Evolutionary conservation across 2,113 vertebrate species (phyloP).

Genomic region (Morone saxatilis): DNA sequence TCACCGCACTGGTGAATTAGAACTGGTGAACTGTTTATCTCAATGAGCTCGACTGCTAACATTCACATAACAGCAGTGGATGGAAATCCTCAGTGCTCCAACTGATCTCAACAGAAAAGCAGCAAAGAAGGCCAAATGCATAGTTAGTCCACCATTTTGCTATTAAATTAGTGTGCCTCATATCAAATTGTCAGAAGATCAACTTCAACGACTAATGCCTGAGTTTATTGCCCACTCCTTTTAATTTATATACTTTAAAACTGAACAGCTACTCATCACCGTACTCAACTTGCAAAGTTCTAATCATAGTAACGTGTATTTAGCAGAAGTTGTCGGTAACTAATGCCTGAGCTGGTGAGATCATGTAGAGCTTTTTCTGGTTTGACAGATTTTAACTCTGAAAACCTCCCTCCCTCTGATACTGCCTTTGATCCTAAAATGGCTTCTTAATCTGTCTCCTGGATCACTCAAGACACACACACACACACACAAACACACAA

Average conservation of each 20-base stretch:
- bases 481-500: not conserved
- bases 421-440: conserved; percentile 61
- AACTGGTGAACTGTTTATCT: not conserved
- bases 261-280: not conserved
- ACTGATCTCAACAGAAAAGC: not conserved
- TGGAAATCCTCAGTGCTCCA: not conserved
- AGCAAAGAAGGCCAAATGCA: not conserved
- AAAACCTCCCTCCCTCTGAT: conserved; percentile 26
- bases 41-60: not conserved
- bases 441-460: conserved; percentile 47
- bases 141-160: not conserved
- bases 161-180: not conserved
- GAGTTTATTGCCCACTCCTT: not conserved
- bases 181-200: not conserved
- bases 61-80: not conserved
- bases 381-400: conserved; percentile 22
- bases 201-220: not conserved
- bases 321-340: not conserved
- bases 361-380: not conserved
- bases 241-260: not conserved
- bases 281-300: not conserved
- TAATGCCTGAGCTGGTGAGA: not conserved
- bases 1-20: not conserved
- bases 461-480: conserved; percentile 24
- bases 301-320: not conserved